Base-by-base conservation (phyloP, 1,140 invertebrate genomes). In the Caenorhabditis inopinata region DNA sequence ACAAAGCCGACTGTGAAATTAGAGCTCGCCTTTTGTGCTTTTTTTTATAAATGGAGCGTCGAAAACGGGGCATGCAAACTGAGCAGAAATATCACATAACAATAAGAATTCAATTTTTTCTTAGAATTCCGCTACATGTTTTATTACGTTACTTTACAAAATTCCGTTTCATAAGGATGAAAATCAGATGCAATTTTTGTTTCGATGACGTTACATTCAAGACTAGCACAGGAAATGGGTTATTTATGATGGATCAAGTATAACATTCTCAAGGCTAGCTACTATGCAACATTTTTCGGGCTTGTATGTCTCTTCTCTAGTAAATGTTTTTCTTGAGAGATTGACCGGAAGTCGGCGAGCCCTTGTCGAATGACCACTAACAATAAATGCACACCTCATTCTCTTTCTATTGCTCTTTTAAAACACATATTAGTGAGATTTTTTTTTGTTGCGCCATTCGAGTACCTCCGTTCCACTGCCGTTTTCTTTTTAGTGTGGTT, bases 371-470 rank as follows among this genome's bases (percentile, higher is more conserved):
- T 38, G 32, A 29, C 27, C 51, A 58, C 51, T 51, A 51, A 51
- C 49, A 51, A 51, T 51, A 51, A 68, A 68, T 21, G 38, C 32
- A 23, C 23, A 68, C 58, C 32, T 58, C 51, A 27, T 51, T 51
- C 53, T 7, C 29, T 32, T 14, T 21, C 53, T 5, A 16, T 29
- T 68, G 58, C 58, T 68, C 58, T 68, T 68, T 68, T 68, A 68
- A 32, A 68, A 68, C 58, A 68, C 38, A 38, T 68, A 68, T 68
- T 68, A 68, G 58, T 68, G 32, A n/a, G 32, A 38, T 68, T 68
- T 68, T 68, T 68, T 38, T 68, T 29, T 32, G 27, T 68, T 68
- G n/a, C 58, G 58, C 58, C 58, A 68, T 68, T 68, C 25, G 38
- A 68, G 58, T 68, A 32, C 27, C 58, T 21, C 58, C 58, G 12